Evolutionary conservation across 23 tunicate species (phyloP), one percentile per base, ranked within the genome.

Genomic region (Styela clava): DNA sequence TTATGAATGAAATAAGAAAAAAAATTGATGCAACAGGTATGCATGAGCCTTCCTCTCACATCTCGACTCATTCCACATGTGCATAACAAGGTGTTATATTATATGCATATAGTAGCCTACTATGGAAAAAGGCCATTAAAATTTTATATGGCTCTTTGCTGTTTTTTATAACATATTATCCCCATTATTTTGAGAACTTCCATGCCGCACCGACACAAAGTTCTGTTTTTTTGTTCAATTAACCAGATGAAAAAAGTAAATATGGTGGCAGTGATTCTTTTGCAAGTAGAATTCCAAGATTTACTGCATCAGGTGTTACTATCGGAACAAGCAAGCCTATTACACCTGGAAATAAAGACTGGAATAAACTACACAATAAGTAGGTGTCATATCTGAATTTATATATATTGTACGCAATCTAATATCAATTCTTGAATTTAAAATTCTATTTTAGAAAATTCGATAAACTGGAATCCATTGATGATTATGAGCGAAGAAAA

Each of bases 381-480:
- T 76, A 76, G 21, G 26, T 67, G 16, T 67, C 30, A 67, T n/a
- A n/a, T n/a, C n/a, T n/a, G n/a, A n/a, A n/a, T n/a, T n/a, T n/a
- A n/a, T n/a, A n/a, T n/a, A n/a, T n/a, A n/a, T n/a, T n/a, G n/a
- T n/a, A n/a, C n/a, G n/a, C n/a, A n/a, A n/a, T n/a, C n/a, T n/a
- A n/a, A n/a, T n/a, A n/a, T n/a, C n/a, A n/a, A n/a, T n/a, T n/a
- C n/a, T n/a, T n/a, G n/a, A n/a, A n/a, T n/a, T n/a, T 22, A 27
- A 67, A 29, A 25, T 67, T 1, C 2, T n/a, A 18, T 67, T 67
- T 37, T 24, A 89, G 94, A 62, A 67, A 30, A 16, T 90, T 90
- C 52, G 73, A 76, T 20, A 90, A 85, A 52, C 63, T 90, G 83
- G 95, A 90, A 61, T 90, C 95, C 18, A 90, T 90, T 62, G 95